Conservation (phyloP, 2,888 invertebrate genomes). For the Orchestes rusci region DNA sequence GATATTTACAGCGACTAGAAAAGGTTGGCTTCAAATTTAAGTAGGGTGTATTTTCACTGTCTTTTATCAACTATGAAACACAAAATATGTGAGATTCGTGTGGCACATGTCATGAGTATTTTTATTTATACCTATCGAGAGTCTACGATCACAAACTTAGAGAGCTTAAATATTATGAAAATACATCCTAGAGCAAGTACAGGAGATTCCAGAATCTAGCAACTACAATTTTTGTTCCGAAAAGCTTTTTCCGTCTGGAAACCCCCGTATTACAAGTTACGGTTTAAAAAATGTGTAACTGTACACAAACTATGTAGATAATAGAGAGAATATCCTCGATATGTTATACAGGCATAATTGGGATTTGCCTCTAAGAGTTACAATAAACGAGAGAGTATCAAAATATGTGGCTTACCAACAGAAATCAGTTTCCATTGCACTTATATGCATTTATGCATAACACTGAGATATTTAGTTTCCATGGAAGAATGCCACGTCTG, state of each 20-base stretch:
- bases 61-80: constrained; percentile 12
- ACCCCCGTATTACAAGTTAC: no score
- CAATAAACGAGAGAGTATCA: constrained; percentile 36
- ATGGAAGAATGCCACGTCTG: no score
- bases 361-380: constrained; percentile 33
- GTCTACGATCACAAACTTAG: constrained; percentile 21
- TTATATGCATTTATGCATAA: constrained; percentile 30
- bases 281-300: no score
- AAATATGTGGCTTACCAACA: constrained; percentile 39
- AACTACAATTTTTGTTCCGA: no score
- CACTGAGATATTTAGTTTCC: no score
- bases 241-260: no score
- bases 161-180: constrained; percentile 27
- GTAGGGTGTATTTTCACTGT: constrained; percentile 2
- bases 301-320: constrained; percentile 32
- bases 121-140: constrained; percentile 15
- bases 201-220: constrained; percentile 26
- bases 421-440: constrained; percentile 39
- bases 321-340: constrained; percentile 40
- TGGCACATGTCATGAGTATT: constrained; percentile 21
- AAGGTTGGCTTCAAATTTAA: background rate
- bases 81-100: constrained; percentile 18
- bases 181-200: constrained; percentile 31
- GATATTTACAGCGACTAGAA: background rate
- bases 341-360: constrained; percentile 38